Evolutionary conservation across 2,797 vertebrate species (phyloP).

Genomic region (Natrix natrix): DNA sequence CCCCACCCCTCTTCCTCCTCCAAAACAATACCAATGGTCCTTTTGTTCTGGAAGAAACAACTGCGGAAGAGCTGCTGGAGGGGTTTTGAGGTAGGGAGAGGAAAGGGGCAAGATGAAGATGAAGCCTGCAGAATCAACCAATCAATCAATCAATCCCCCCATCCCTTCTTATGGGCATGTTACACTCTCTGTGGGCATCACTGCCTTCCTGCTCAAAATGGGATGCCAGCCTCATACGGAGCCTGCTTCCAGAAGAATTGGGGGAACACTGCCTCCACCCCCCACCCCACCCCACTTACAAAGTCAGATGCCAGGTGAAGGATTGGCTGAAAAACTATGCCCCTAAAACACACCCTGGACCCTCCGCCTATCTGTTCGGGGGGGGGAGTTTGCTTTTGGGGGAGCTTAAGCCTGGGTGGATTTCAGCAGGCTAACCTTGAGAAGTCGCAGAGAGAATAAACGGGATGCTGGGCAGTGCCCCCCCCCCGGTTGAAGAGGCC

Average conservation of each 20-base stretch:
- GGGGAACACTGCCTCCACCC: too few species aligned
- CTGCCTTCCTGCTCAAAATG: not conserved
- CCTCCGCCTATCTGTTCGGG: rapidly evolving
- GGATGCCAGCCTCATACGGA: not conserved
- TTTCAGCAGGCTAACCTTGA: not conserved
- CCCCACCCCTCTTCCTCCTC: not conserved
- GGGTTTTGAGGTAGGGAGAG: not conserved
- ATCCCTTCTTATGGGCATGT: not conserved
- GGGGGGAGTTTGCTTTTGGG: not conserved
- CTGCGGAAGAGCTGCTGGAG: not conserved
- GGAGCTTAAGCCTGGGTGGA: not conserved
- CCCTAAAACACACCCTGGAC: not conserved
- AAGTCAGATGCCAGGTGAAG: not conserved
- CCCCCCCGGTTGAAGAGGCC: not conserved
- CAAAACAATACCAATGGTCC: not conserved
- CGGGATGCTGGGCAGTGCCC: not conserved
- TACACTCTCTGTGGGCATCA: not conserved
- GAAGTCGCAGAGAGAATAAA: not conserved
- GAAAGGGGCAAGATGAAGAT: not conserved
- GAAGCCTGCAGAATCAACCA: not conserved
- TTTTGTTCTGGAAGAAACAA: not conserved
- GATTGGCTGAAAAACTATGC: not conserved
- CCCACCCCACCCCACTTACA: not conserved
- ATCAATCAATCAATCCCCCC: too few species aligned
- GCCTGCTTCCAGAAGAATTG: not conserved